Conservation (phyloP, 2,888 invertebrate species). For the Rhingia rostrata region DNA sequence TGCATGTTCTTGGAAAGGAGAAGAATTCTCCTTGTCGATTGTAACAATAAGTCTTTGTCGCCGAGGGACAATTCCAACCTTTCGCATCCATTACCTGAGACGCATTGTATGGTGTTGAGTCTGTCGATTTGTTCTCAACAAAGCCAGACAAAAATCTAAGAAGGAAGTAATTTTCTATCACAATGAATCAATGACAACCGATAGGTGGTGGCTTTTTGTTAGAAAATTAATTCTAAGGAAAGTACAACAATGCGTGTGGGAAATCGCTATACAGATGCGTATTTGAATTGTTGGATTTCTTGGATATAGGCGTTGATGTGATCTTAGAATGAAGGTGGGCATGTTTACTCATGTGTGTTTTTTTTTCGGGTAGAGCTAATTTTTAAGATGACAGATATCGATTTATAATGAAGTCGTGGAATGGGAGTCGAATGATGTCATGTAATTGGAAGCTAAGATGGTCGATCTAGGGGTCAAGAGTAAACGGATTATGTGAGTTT, state of each 20-base stretch:
- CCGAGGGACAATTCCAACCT: slow-evolving; percentile 59
- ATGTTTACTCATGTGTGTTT: no score
- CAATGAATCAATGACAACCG: slow-evolving; percentile 64
- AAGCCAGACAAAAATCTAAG: slow-evolving; percentile 36
- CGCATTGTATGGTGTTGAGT: slow-evolving; percentile 6
- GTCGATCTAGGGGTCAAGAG: no score
- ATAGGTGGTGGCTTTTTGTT: slow-evolving; percentile 21
- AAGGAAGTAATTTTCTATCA: slow-evolving; percentile 64
- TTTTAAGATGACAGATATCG: no score
- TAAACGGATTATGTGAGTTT: no score
- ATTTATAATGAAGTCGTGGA: no score
- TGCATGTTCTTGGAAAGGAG: slow-evolving; percentile 19
- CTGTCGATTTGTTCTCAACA: not conserved
- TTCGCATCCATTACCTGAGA: slow-evolving; percentile 56
- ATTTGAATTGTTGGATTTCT: slow-evolving; percentile 7
- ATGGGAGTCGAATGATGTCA: no score
- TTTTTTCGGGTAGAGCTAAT: no score
- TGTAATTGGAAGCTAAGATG: no score
- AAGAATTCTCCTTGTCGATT: slow-evolving; percentile 56
- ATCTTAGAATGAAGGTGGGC: no score
- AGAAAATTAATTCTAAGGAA: slow-evolving; percentile 19
- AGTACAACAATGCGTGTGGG: slow-evolving; percentile 28
- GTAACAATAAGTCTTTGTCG: slow-evolving; percentile 74
- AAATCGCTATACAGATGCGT: not conserved
- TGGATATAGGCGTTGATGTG: no score